Percentiles rank a stretch among this genome's conserved stretches.
phyloP scores from a whole-genome alignment of 1,140 invertebrate genomes.

The Drusus annulatus region DNA sequence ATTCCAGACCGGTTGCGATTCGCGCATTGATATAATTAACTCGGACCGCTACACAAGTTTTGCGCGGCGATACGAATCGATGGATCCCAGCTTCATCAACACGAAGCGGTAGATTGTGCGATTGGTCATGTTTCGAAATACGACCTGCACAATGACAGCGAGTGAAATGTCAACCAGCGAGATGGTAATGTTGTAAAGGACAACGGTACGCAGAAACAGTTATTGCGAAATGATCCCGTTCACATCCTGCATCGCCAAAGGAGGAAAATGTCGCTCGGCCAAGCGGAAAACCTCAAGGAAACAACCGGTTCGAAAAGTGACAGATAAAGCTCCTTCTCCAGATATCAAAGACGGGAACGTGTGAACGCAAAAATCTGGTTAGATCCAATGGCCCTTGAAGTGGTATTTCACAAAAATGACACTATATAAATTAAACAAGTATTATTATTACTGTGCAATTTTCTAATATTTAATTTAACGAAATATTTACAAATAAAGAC shows the following conservation, averaged over 20 bases:
- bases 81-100: constrained; percentile 8
- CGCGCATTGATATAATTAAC: not conserved
- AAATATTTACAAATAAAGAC: too few relatives aligned
- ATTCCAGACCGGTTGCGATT: constrained; percentile 6
- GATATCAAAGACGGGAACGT: too few relatives aligned
- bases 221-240: not conserved
- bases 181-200: not conserved
- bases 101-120: not conserved
- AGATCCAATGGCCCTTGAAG: too few relatives aligned
- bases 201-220: not conserved
- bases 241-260: constrained; percentile 8
- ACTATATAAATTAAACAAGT: too few relatives aligned
- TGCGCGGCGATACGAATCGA: not conserved
- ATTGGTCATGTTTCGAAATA: constrained; percentile 34
- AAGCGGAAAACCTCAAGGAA: too few relatives aligned
- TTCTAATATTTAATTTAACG: too few relatives aligned
- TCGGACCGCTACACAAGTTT: not conserved
- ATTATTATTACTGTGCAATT: too few relatives aligned
- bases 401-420: too few relatives aligned
- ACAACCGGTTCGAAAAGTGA: too few relatives aligned
- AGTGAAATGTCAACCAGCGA: not conserved
- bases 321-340: too few relatives aligned
- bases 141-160: not conserved
- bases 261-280: not conserved
- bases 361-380: too few relatives aligned